Base-by-base conservation (phyloP, 2,888 invertebrate genomes). In the Drosophila conformis region DNA sequence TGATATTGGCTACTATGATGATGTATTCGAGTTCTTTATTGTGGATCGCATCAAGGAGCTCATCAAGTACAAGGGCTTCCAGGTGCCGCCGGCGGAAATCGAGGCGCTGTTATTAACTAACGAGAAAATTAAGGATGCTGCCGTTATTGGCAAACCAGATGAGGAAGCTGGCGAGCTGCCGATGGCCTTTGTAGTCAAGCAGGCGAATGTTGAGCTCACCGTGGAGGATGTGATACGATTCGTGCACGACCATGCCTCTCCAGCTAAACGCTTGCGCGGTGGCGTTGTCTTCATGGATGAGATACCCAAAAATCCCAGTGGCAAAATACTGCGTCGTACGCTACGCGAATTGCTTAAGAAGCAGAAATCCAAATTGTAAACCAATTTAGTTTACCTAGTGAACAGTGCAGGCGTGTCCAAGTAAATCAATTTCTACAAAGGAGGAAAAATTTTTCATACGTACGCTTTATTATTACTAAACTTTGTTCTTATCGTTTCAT, bases 41-140 rank as follows among this genome's bases (percentile, higher is more conserved):
- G 96, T 97, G 2, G 98, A 98, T 92, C 94, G 98, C 71, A 93
- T 97, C 27, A 98, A 98, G 91, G 98, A 98, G 91, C 95, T 98
- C 33, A 98, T 98, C 87, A 98, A 98, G 92, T 97, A 97, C 90
- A 98, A 98, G 92, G 97, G 96, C 49, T 96, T 95, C 88, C 96
- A 97, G 95, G 96, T 97, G 82, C 96, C 98, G 0, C 98, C 98
- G 3, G 97, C 98, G 1, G 98, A 98, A 93, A 93, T 98, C 46
- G 98, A 98, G 93, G 96, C 95, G 21, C 88, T 98, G 57, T 92
- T 98, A 46, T 93, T 97, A 60, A 95, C 95, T 40, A 95, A 97
- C 93, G 94, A 95, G 0, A 94, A 94, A 62, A 95, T 98, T 58
- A 94, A 95, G 64, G 97, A 98, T 90, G 96, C 95, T 27, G 98